These are phyloP conservation scores for Netelia fuscicornis DNA, from an alignment of 2,888 invertebrate species.

Conservation along the genomic window DNA sequence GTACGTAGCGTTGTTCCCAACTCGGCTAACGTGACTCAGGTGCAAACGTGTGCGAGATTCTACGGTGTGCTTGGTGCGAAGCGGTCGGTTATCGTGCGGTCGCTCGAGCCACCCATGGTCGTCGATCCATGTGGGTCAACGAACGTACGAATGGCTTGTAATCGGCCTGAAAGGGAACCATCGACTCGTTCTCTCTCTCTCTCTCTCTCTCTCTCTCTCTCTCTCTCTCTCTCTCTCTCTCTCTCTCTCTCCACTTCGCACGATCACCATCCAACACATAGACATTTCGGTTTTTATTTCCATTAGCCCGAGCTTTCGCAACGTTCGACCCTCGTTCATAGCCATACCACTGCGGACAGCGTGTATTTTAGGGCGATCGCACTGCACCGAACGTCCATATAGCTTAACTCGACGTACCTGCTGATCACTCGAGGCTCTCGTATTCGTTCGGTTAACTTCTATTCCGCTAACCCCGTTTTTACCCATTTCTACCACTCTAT, in stretches of 20 bases:
- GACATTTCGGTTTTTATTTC: conserved; percentile 18
- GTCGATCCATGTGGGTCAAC: conserved; percentile 45
- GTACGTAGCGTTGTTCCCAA: not conserved
- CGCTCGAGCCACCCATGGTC: conserved; percentile 28
- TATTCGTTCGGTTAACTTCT: not conserved
- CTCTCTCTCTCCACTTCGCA: too few relatives aligned
- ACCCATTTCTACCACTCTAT: not conserved
- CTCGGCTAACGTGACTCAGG: conserved; percentile 46
- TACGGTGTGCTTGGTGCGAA: conserved; percentile 12
- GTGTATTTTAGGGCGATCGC: too few relatives aligned
- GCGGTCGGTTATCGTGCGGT: conserved; percentile 35
- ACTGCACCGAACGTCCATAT: too few relatives aligned
- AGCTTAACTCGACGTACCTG: too few relatives aligned
- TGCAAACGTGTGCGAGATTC: conserved; percentile 22
- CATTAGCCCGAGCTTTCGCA: conserved; percentile 32
- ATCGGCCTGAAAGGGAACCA: conserved; percentile 60
- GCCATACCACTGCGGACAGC: too few relatives aligned
- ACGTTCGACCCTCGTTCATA: not conserved
- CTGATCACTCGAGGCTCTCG: too few relatives aligned
- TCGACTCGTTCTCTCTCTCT: conserved; percentile 4
- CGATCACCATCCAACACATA: too few relatives aligned
- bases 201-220: too few relatives aligned
- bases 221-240: not conserved
- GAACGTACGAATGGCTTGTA: conserved; percentile 51
- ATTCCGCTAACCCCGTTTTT: not conserved